Conservation (phyloP, 1,140 invertebrate genomes). For the Ptiloglossa arizonensis region DNA sequence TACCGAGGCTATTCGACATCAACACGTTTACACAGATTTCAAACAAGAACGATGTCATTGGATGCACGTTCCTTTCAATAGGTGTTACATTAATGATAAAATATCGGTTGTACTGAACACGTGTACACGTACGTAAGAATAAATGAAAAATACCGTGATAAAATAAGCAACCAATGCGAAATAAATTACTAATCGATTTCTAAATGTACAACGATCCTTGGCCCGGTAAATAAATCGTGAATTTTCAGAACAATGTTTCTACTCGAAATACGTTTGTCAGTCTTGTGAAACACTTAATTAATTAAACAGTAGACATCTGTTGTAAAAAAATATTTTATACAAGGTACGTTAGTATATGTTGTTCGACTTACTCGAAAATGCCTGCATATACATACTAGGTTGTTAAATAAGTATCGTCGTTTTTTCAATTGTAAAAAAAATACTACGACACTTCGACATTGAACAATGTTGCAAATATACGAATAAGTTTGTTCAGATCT, state of each 20-base stretch:
- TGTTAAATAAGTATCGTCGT: too few relatives aligned
- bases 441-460: too few relatives aligned
- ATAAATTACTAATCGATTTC: not conserved
- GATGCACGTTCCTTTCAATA: conserved; percentile 34
- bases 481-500: too few relatives aligned
- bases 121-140: not conserved
- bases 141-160: not conserved
- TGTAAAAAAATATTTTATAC: not conserved
- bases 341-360: not conserved
- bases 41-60: conserved; percentile 45
- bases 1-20: conserved; percentile 16
- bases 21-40: conserved; percentile 25
- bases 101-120: conserved; percentile 18
- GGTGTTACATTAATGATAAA: conserved; percentile 5
- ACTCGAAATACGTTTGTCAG: not conserved
- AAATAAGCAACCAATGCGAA: not conserved
- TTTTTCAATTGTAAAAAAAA: too few relatives aligned
- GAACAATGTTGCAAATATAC: too few relatives aligned
- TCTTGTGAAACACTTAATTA: not conserved
- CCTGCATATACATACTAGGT: too few relatives aligned
- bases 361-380: too few relatives aligned
- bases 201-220: not conserved
- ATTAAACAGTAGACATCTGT: too few relatives aligned
- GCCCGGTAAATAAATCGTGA: too few relatives aligned
- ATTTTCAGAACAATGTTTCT: not conserved